These are phyloP conservation scores for Bellardia bayeri DNA, from an alignment of 2,888 invertebrate genomes.

Conservation along the genomic window DNA sequence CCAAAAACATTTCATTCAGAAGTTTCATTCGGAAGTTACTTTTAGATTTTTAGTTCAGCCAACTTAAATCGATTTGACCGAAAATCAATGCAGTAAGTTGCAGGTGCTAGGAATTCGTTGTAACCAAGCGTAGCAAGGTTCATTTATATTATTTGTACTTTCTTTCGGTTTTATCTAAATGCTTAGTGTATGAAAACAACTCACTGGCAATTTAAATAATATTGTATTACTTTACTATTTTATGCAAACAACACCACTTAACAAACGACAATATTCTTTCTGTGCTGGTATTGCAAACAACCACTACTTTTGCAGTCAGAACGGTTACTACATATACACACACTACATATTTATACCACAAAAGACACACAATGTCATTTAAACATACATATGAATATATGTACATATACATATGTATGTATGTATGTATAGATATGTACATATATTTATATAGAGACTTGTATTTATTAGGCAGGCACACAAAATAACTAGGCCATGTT, in stretches of 20 bases:
- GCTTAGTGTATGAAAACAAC: constrained; percentile 68
- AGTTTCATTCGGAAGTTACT: too few species aligned
- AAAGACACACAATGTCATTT: neutral
- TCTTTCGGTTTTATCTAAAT: constrained; percentile 40
- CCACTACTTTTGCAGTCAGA: constrained; percentile 32
- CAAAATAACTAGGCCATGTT: too few species aligned
- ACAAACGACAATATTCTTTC: constrained; percentile 70
- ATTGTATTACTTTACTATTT: constrained; percentile 76
- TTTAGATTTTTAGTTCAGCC: too few species aligned
- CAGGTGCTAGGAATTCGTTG: constrained; percentile 7
- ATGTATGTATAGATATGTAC: neutral
- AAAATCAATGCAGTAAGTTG: neutral
- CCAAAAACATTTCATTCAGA: too few species aligned
- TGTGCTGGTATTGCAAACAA: constrained; percentile 52
- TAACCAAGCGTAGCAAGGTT: neutral
- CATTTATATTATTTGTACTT: constrained; percentile 26
- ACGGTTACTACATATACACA: neutral
- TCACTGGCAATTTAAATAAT: constrained; percentile 76
- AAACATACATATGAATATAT: neutral
- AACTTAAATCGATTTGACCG: too few species aligned
- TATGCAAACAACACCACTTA: constrained; percentile 76
- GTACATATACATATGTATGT: neutral
- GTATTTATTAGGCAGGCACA: too few species aligned
- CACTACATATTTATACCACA: constrained; percentile 20
- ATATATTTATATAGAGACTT: neutral